Evolutionary conservation across 2,113 vertebrate species (phyloP).

Genomic region (Paraplagusia blochii): DNA sequence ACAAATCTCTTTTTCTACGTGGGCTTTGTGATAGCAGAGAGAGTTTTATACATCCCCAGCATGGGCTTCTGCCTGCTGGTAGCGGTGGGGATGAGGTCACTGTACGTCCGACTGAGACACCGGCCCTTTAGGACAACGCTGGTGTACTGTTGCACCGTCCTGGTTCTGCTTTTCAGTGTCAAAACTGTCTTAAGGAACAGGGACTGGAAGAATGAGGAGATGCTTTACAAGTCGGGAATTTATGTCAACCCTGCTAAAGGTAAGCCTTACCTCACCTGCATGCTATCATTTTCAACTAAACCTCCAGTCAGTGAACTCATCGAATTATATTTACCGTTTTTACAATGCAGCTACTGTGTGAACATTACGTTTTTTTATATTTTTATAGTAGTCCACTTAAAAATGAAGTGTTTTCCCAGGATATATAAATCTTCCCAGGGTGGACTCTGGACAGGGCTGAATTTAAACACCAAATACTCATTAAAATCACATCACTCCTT

Average conservation of each 20-base stretch:
- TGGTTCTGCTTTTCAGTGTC: constrained; percentile 88
- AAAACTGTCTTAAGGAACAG: constrained; percentile 92
- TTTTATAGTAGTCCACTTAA: too few relatives aligned
- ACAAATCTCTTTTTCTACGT: constrained; percentile 99
- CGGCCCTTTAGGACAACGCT: constrained; percentile 83
- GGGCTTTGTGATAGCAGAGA: constrained; percentile 97
- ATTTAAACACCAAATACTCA: too few relatives aligned
- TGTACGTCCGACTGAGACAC: constrained; percentile 83
- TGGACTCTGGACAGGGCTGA: too few relatives aligned
- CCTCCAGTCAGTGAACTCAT: neutral
- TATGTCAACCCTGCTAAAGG: constrained; percentile 99
- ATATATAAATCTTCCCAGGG: too few relatives aligned
- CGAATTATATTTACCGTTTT: too few relatives aligned
- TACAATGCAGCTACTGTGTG: too few relatives aligned
- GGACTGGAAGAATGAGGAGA: constrained; percentile 98
- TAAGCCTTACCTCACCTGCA: constrained; percentile 58
- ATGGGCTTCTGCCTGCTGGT: constrained; percentile 98
- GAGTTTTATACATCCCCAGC: constrained; percentile 98
- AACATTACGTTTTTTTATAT: too few relatives aligned
- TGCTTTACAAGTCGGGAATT: constrained; percentile 98
- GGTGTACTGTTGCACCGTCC: constrained; percentile 82
- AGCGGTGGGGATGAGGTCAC: constrained; percentile 86
- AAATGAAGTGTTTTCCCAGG: too few relatives aligned
- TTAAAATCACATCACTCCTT: too few relatives aligned
- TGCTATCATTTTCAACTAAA: constrained; percentile 20